Percentiles rank a stretch among this genome's conserved stretches.
These are phyloP conservation scores for Anastrepha ludens DNA, from an alignment of 1,140 invertebrate species.

Conservation along the genomic window DNA sequence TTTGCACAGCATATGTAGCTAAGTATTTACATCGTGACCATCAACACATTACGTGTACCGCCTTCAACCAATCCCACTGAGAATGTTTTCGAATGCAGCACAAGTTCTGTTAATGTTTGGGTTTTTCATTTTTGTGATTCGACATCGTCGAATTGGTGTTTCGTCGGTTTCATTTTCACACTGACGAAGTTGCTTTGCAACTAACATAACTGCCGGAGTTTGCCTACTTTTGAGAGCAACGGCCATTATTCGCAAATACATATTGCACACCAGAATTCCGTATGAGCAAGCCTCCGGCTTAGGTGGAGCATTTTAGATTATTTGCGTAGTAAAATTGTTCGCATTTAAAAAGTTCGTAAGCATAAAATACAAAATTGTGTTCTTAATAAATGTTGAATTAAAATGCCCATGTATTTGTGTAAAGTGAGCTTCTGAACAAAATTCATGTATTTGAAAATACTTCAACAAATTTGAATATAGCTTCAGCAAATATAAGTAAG, in stretches of 20 bases:
- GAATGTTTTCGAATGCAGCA: neutral
- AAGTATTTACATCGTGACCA: neutral
- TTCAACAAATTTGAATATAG: too few species aligned
- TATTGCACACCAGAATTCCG: neutral
- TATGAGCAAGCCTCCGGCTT: neutral
- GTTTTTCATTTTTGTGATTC: neutral
- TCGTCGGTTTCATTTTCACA: neutral
- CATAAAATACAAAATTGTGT: neutral
- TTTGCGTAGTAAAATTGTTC: neutral
- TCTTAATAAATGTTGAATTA: neutral
- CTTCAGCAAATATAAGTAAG: too few species aligned
- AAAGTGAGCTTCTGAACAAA: too few species aligned
- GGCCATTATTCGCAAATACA: too few species aligned
- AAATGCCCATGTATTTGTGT: neutral
- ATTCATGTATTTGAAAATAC: too few species aligned
- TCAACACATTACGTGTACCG: neutral
- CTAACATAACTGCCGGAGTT: neutral
- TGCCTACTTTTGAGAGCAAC: neutral
- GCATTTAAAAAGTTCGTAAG: neutral
- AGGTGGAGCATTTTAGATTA: neutral
- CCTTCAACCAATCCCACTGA: neutral
- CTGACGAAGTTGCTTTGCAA: neutral
- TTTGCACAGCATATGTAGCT: neutral
- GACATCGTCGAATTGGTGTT: neutral
- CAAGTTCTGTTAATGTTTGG: neutral